These are phyloP conservation scores for Thalassaphorura encarpata DNA, from an alignment of 1,140 invertebrate genomes.

Conservation along the genomic window DNA sequence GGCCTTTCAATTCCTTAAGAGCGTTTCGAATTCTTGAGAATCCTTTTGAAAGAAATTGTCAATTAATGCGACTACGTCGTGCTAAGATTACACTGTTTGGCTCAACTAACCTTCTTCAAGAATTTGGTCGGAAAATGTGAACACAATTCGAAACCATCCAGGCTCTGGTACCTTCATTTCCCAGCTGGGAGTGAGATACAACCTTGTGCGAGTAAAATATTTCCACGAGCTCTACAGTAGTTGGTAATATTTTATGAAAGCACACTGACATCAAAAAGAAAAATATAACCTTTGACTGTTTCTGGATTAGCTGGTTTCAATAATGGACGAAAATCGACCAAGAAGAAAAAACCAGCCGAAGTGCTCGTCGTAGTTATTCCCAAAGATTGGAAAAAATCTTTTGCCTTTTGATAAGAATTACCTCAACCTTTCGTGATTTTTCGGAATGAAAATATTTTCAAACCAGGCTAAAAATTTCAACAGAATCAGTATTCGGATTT, in stretches of 20 bases:
- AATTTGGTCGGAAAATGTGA: neutral
- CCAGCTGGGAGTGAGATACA: constrained; percentile 21
- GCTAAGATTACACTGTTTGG: constrained; percentile 54
- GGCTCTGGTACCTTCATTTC: constrained; percentile 16
- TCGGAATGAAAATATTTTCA: constrained; percentile 8
- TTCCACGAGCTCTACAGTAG: constrained; percentile 1
- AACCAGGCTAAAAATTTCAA: constrained; percentile 15
- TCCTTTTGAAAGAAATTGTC: neutral
- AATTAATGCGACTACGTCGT: neutral
- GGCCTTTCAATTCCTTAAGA: neutral
- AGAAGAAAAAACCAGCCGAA: constrained; percentile 20
- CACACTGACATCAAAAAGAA: neutral
- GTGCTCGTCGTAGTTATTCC: constrained; percentile 6
- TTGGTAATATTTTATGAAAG: neutral
- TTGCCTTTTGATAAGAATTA: neutral
- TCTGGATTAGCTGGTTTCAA: constrained; percentile 12
- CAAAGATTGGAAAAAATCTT: neutral
- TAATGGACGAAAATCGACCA: constrained; percentile 10
- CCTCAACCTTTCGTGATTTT: constrained; percentile 7
- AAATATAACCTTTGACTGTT: constrained; percentile 6
- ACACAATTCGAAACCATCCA: constrained; percentile 27
- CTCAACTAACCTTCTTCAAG: constrained; percentile 4
- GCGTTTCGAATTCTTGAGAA: neutral
- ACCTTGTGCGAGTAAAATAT: constrained; percentile 3
- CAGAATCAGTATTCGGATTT: neutral